Percentiles rank a stretch among this genome's conserved stretches.
These are phyloP conservation scores for Microcebus lehilahytsara DNA, from an alignment of 2,113 vertebrate species.

Conservation along the genomic window DNA sequence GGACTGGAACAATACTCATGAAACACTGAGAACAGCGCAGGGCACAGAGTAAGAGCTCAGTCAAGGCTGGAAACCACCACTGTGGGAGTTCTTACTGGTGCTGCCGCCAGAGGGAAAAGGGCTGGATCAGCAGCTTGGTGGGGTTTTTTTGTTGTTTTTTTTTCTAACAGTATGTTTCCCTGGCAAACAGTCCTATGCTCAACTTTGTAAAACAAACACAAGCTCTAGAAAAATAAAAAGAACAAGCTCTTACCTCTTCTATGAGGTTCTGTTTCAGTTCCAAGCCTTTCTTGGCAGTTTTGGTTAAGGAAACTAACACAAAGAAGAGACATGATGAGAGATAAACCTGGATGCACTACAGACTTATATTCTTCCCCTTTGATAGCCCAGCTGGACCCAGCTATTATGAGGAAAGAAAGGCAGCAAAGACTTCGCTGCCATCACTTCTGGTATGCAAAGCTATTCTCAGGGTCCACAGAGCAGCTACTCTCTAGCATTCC, in stretches of 20 bases:
- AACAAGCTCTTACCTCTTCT: conserved; percentile 87
- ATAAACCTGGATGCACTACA: neutral
- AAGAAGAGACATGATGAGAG: neutral
- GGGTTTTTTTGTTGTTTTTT: too few relatives aligned
- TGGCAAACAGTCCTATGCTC: neutral
- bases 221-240: neutral
- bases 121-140: neutral
- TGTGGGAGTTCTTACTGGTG: neutral
- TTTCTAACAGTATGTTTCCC: neutral
- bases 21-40: too few relatives aligned
- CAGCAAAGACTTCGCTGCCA: neutral
- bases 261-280: conserved; percentile 92
- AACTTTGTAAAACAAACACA: neutral
- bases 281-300: conserved; percentile 93
- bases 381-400: neutral
- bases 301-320: conserved; percentile 91
- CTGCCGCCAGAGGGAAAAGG: neutral
- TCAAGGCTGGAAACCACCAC: neutral
- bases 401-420: neutral
- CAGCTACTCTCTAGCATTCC: neutral
- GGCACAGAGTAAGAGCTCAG: neutral
- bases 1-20: rapidly evolving
- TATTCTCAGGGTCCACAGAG: neutral
- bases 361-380: neutral
- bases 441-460: neutral